phyloP scores from a whole-genome alignment of 2,888 invertebrate species.

The Spodoptera littoralis region DNA sequence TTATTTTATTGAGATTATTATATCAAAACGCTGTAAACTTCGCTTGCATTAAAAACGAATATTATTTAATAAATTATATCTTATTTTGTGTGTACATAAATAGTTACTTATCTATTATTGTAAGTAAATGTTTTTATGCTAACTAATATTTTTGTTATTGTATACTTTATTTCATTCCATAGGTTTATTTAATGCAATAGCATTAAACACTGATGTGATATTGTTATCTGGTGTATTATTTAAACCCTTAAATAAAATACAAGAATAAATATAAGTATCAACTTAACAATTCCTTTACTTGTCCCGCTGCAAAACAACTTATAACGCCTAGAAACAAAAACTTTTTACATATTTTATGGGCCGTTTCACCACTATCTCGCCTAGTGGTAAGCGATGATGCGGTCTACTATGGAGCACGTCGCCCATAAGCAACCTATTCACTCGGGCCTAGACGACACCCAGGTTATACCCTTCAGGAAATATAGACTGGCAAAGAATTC shows the following conservation, averaged over 20 bases:
- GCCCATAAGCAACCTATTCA: too few relatives aligned
- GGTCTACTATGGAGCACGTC: too few relatives aligned
- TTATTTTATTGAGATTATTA: slow-evolving; percentile 22
- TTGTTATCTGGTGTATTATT: slow-evolving; percentile 59
- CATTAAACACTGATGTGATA: slow-evolving; percentile 80
- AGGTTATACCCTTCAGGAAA: too few relatives aligned
- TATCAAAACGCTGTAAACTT: slow-evolving; percentile 7
- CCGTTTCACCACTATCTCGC: too few relatives aligned
- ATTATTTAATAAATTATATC: slow-evolving; percentile 16
- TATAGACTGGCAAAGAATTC: too few relatives aligned
- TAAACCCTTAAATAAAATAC: background rate
- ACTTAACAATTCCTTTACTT: too few relatives aligned
- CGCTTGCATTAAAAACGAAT: slow-evolving; percentile 9
- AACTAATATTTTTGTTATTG: slow-evolving; percentile 60
- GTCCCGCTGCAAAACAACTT: too few relatives aligned
- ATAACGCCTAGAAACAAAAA: too few relatives aligned
- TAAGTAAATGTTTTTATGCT: slow-evolving; percentile 59
- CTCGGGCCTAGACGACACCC: too few relatives aligned
- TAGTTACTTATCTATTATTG: slow-evolving; percentile 39
- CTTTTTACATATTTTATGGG: too few relatives aligned
- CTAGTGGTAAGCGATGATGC: too few relatives aligned
- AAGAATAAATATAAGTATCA: too few relatives aligned
- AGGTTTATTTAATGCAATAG: slow-evolving; percentile 71
- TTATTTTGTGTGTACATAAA: slow-evolving; percentile 50
- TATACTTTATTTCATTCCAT: slow-evolving; percentile 80